These are phyloP conservation scores for Chloropsis hardwickii DNA, from an alignment of 2,113 vertebrate genomes.

Conservation along the genomic window DNA sequence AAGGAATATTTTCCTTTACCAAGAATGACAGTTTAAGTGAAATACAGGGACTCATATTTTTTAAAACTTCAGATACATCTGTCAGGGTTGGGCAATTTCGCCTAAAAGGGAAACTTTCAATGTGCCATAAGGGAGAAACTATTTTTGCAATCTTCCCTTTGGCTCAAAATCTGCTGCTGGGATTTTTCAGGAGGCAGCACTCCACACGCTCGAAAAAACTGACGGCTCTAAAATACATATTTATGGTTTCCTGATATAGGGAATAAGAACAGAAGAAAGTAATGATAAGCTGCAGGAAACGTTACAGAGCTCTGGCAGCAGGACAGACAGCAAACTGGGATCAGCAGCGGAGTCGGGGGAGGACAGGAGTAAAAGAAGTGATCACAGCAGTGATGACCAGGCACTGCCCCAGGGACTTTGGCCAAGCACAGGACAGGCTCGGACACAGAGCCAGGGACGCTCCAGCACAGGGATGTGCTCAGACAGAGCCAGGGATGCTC, in stretches of 20 bases:
- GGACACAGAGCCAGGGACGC: background rate
- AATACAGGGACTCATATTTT: conserved; percentile 24
- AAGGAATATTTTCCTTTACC: background rate
- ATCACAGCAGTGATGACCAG: background rate
- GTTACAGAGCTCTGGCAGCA: background rate
- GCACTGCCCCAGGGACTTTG: background rate
- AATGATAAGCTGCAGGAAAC: background rate
- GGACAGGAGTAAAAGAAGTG: background rate
- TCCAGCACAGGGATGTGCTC: background rate
- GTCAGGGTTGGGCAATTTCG: conserved; percentile 27
- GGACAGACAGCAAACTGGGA: background rate
- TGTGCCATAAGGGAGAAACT: conserved; percentile 60
- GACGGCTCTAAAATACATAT: conserved; percentile 33
- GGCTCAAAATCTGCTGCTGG: conserved; percentile 57
- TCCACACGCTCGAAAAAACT: background rate
- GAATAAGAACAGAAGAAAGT: conserved; percentile 37
- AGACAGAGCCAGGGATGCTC: background rate
- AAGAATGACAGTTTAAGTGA: background rate
- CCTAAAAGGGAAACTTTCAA: conserved; percentile 44
- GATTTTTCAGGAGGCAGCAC: conserved; percentile 19
- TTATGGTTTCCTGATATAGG: conserved; percentile 39
- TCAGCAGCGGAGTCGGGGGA: rapidly evolving
- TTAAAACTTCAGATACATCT: conserved; percentile 53
- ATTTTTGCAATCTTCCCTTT: conserved; percentile 58
- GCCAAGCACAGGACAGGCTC: background rate